Evolutionary conservation across 2,113 vertebrate species (phyloP).

Genomic region (western clawed frog (Xenopus tropicalis)): UCB_Xtro_10.0 CM004451.2:33761501-33762000

Average conservation of each 20-base stretch:
- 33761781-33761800: conserved; percentile 93
- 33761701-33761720: too few relatives aligned
- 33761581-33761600: too few relatives aligned
- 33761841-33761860: conserved; percentile 77
- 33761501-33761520: neutral
- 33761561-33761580: too few relatives aligned
- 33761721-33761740: conserved; percentile 72
- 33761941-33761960: neutral
- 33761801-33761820: conserved; percentile 90
- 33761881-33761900: conserved; percentile 61
- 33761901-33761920: neutral
- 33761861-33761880: conserved; percentile 80
- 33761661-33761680: too few relatives aligned
- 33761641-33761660: too few relatives aligned
- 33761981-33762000: neutral
- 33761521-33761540: too few relatives aligned
- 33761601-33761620: too few relatives aligned
- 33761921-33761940: neutral
- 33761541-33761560: too few relatives aligned
- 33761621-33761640: too few relatives aligned
- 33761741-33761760: conserved; percentile 80
- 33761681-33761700: too few relatives aligned
- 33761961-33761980: neutral
- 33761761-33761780: conserved; percentile 98
- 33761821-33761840: conserved; percentile 84